Base-by-base conservation (phyloP, 1,140 invertebrate species). In the Thaumetopoea pityocampa region DNA sequence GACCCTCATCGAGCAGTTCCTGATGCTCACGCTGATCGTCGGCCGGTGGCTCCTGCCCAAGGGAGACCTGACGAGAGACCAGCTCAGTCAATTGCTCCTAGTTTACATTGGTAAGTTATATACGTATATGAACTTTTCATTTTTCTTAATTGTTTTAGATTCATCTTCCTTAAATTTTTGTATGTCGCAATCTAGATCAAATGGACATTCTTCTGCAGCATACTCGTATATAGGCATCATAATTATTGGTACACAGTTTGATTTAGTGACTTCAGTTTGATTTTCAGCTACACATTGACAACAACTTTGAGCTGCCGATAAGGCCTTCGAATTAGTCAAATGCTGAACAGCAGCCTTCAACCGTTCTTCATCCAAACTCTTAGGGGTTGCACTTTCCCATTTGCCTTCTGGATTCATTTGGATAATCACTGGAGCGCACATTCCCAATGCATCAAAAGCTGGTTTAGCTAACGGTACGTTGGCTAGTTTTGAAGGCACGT, bases 11-110 rank as follows among this genome's bases (percentile, higher is more conserved):
- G 95, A 97, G 59, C 96, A 97, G 77, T 92, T 96, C 63, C 81
- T 97, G 5, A 95, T 96, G 91, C 82, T 96, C 20, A 92, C 95
- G 3, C 85, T 97, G 12, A 96, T 96, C 52, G 91, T 96, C 32
- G 94, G 94, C 1, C 86, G 95, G 15, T 97, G 95, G 93, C 88
- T 97, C 78, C 84, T 97, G 34, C 94, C 96, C 1, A 95, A 96
- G 51, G 95, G 95, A 4, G 94, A 96, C 42, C 87, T 97, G 2
- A 96, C 94, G 0, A 87, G 96, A 14, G 96, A 97, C 67, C 94
- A 98, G 73, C 85, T 98, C 3, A 96, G 95, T 19, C 96, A 98
- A 61, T 82, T 98, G n/a, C 79, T 98, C 0, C 85, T 98, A 1
- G 96, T 93, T 4, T 93, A 93, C 63, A 93, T 93, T 41, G 92